Conservation (phyloP, 2,888 invertebrate genomes). For the Troglohyphantes excavatus region DNA sequence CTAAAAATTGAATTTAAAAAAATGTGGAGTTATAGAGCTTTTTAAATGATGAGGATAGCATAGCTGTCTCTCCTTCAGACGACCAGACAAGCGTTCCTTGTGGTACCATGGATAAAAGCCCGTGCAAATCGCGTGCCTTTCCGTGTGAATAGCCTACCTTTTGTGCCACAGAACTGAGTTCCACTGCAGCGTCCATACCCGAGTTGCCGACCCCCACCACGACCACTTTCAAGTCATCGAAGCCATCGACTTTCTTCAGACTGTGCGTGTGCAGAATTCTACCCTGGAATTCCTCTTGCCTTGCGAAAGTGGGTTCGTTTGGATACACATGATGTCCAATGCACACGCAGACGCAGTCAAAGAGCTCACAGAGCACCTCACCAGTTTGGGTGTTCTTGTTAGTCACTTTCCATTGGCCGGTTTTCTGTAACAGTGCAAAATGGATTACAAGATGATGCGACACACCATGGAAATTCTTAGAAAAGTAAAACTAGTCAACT, state of each 20-base stretch:
- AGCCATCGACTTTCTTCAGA: slow-evolving; percentile 79
- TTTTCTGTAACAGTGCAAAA: slow-evolving; percentile 63
- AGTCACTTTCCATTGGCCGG: slow-evolving; percentile 79
- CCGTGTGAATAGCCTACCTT: slow-evolving; percentile 79
- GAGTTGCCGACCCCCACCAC: slow-evolving; percentile 84
- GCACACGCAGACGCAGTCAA: slow-evolving; percentile 84
- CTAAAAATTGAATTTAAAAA: no score
- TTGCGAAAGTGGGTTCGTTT: slow-evolving; percentile 82
- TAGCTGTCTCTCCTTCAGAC: no score
- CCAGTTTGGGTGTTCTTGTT: slow-evolving; percentile 67
- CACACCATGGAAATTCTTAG: neutral
- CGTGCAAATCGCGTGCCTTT: no score
- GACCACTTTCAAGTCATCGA: slow-evolving; percentile 82
- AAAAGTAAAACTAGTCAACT: neutral
- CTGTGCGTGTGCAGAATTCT: slow-evolving; percentile 80
- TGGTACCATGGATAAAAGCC: no score
- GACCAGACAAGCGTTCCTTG: no score
- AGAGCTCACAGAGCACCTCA: slow-evolving; percentile 34
- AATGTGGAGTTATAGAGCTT: no score
- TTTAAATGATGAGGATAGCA: no score
- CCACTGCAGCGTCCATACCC: slow-evolving; percentile 83
- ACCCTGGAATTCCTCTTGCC: slow-evolving; percentile 82
- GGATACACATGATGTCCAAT: slow-evolving; percentile 84
- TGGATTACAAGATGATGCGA: neutral
- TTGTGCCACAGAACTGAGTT: slow-evolving; percentile 81